A percentile compares a stretch with the other conserved stretches of the same genome.
These are phyloP conservation scores for Plutella xylostella DNA, from an alignment of 2,888 invertebrate genomes.

Conservation along the genomic window DNA sequence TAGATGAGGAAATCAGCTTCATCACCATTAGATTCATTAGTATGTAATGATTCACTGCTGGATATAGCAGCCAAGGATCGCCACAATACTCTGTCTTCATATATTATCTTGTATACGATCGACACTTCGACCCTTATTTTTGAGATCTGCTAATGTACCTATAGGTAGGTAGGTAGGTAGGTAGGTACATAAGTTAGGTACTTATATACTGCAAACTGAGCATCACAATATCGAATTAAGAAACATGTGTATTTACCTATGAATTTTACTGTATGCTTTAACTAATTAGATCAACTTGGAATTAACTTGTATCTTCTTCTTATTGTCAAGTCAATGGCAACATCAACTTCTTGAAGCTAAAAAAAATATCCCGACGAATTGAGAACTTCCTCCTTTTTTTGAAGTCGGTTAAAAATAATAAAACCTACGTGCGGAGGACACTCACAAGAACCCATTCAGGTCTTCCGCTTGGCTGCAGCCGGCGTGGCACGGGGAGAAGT, in stretches of 20 bases:
- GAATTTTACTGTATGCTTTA: not conserved
- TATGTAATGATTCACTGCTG: too few species aligned
- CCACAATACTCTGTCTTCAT: too few species aligned
- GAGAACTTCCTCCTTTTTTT: not conserved
- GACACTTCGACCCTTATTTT: too few species aligned
- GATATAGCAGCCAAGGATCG: too few species aligned
- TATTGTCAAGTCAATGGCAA: not conserved
- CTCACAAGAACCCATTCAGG: constrained; percentile 46
- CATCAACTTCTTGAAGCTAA: not conserved
- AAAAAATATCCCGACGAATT: not conserved
- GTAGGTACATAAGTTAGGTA: too few species aligned
- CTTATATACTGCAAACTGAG: too few species aligned
- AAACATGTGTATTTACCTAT: too few species aligned
- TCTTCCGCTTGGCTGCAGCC: constrained; percentile 39
- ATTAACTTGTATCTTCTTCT: not conserved
- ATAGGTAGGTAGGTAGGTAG: too few species aligned
- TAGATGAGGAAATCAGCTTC: not conserved
- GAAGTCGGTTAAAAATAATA: not conserved
- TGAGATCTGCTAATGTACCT: too few species aligned
- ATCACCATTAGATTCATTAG: too few species aligned
- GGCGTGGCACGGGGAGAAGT: constrained; percentile 54
- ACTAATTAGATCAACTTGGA: not conserved
- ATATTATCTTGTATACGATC: too few species aligned
- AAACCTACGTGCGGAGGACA: constrained; percentile 1
- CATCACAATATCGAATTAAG: too few species aligned